phyloP scores from a whole-genome alignment of 2,888 invertebrate genomes.

The Ichneumon xanthorius region DNA sequence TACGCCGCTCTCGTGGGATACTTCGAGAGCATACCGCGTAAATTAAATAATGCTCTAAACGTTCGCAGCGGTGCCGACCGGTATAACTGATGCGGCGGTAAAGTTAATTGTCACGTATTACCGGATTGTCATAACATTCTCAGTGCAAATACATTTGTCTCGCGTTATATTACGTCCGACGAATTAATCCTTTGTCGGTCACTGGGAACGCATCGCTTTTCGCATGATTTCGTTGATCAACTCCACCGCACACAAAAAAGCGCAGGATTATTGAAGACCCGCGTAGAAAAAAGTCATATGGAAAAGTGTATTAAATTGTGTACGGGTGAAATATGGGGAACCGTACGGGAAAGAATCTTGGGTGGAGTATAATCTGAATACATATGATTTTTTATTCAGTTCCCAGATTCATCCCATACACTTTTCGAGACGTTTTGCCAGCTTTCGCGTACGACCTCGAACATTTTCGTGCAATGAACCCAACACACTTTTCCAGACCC shows the following conservation, averaged over 20 bases:
- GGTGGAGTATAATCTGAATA: too few relatives aligned
- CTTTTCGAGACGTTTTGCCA: too few relatives aligned
- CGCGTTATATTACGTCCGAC: not conserved
- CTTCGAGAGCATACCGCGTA: not conserved
- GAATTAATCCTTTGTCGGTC: not conserved
- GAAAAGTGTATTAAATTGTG: too few relatives aligned
- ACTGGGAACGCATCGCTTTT: not conserved
- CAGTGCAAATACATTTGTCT: not conserved
- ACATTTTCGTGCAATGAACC: too few relatives aligned
- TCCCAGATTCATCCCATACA: too few relatives aligned
- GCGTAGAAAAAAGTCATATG: too few relatives aligned
- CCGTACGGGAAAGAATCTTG: too few relatives aligned
- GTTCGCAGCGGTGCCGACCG: not conserved
- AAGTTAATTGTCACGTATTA: not conserved
- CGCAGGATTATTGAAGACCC: too few relatives aligned
- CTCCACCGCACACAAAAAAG: not conserved
- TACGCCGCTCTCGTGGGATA: conserved; percentile 41
- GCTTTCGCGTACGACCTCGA: too few relatives aligned
- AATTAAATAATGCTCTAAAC: conserved; percentile 17
- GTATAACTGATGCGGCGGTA: not conserved
- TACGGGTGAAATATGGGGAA: too few relatives aligned
- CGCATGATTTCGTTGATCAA: not conserved
- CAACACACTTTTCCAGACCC: too few relatives aligned
- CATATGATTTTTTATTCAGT: too few relatives aligned
- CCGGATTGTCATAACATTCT: not conserved